Evolutionary conservation across 2,113 vertebrate species (phyloP).

Genomic region (Pycnonotus jocosus): DNA sequence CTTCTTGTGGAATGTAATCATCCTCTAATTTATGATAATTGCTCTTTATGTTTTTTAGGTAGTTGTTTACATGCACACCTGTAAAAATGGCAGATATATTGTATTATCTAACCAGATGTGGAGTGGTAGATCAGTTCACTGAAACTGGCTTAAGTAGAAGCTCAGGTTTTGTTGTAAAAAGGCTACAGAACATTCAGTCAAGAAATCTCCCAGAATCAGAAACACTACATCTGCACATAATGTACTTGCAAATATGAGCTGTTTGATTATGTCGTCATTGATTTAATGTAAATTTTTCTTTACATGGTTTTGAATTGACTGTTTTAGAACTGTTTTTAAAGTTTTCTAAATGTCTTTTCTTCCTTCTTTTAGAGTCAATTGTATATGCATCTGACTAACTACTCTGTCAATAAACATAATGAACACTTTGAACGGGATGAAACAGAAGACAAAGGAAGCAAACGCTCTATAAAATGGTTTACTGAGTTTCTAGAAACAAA

Average conservation of each 20-base stretch:
- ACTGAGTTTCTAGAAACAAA: constrained; percentile 93
- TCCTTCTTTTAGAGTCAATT: constrained; percentile 83
- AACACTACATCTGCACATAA: background rate
- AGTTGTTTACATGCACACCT: background rate
- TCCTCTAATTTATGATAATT: background rate
- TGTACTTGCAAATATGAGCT: background rate
- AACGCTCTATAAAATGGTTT: constrained; percentile 97
- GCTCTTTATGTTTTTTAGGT: background rate
- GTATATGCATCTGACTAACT: constrained; percentile 98
- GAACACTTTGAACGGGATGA: constrained; percentile 93
- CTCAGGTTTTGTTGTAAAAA: background rate
- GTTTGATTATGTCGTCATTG: background rate
- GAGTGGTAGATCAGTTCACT: background rate
- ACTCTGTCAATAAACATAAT: constrained; percentile 99
- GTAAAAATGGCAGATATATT: background rate
- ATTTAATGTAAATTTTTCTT: background rate
- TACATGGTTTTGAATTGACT: background rate
- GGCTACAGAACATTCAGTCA: background rate
- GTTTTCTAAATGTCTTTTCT: background rate
- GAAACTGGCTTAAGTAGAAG: background rate
- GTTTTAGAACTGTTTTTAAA: background rate
- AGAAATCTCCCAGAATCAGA: background rate
- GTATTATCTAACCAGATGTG: background rate
- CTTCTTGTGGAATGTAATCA: background rate
- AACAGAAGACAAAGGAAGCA: constrained; percentile 95